Evolutionary conservation across 2,888 invertebrate genomes (phyloP).

Genomic region (Antitype chi): DNA sequence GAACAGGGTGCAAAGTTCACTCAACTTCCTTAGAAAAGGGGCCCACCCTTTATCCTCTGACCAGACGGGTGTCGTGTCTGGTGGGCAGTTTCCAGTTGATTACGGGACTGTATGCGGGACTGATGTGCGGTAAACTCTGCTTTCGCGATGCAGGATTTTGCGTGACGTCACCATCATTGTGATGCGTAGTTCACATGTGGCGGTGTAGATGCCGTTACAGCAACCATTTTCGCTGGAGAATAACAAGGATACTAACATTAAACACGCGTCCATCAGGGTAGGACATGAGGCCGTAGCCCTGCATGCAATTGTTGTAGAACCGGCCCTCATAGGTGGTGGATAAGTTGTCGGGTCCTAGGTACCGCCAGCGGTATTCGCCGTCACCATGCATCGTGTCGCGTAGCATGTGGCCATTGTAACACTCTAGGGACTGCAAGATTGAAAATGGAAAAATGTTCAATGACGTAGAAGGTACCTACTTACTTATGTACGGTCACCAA

Average conservation of each 20-base stretch:
- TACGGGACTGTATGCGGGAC: too few relatives aligned
- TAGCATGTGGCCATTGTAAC: conserved; percentile 83
- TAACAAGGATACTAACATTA: conserved; percentile 70
- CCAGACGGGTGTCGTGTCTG: too few relatives aligned
- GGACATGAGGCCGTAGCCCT: conserved; percentile 90
- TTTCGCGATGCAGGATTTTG: too few relatives aligned
- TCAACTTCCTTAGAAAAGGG: too few relatives aligned
- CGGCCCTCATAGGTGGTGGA: conserved; percentile 85
- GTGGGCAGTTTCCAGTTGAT: too few relatives aligned
- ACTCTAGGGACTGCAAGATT: conserved; percentile 80
- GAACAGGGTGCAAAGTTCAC: too few relatives aligned
- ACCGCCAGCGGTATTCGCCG: conserved; percentile 86
- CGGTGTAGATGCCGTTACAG: too few relatives aligned
- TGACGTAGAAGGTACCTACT: not conserved
- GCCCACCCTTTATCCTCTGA: too few relatives aligned
- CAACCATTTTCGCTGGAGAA: not conserved
- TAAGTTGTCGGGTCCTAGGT: conserved; percentile 71
- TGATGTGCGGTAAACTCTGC: too few relatives aligned
- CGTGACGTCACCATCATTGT: too few relatives aligned
- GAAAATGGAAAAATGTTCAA: not conserved
- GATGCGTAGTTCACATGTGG: too few relatives aligned
- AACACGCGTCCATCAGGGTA: conserved; percentile 86
- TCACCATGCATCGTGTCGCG: conserved; percentile 87
- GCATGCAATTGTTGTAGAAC: conserved; percentile 88
- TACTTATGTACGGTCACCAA: too few relatives aligned